A percentile compares a stretch with the other conserved stretches of the same genome.
Conservation (phyloP, 2,888 invertebrate species). For the Hesperia comma region DNA sequence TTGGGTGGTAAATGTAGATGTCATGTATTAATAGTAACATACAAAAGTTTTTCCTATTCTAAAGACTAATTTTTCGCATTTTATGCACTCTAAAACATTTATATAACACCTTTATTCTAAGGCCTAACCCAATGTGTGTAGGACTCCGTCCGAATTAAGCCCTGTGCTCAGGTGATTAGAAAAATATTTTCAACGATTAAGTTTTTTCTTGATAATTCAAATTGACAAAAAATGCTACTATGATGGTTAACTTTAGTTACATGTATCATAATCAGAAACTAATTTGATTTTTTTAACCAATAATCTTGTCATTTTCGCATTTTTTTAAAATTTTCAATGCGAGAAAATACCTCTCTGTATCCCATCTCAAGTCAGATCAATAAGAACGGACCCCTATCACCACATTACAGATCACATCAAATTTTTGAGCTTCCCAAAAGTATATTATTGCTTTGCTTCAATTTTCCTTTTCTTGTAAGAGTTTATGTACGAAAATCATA, state of each 20-base stretch:
- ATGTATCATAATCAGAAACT: too few species aligned
- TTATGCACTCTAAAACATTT: background rate
- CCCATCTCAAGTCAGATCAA: background rate
- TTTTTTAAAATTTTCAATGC: too few species aligned
- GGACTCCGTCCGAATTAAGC: background rate
- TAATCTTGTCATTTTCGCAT: too few species aligned
- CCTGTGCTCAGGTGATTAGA: background rate
- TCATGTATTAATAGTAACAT: background rate
- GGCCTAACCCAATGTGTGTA: background rate
- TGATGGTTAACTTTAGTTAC: too few species aligned
- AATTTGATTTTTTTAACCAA: too few species aligned
- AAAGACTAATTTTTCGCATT: slow-evolving; percentile 12
- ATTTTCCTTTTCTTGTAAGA: background rate
- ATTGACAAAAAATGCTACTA: too few species aligned
- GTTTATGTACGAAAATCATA: background rate
- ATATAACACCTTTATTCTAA: background rate
- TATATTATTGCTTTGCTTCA: slow-evolving; percentile 46
- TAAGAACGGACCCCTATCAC: background rate
- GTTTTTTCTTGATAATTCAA: too few species aligned
- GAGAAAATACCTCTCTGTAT: too few species aligned
- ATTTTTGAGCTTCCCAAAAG: slow-evolving; percentile 51
- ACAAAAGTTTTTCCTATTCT: slow-evolving; percentile 2
- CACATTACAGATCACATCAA: slow-evolving; percentile 41
- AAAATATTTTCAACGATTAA: background rate
- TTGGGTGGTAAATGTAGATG: too few species aligned